Evolutionary conservation across 2,888 invertebrate genomes (phyloP).

Genomic region (Mantis religiosa): DNA sequence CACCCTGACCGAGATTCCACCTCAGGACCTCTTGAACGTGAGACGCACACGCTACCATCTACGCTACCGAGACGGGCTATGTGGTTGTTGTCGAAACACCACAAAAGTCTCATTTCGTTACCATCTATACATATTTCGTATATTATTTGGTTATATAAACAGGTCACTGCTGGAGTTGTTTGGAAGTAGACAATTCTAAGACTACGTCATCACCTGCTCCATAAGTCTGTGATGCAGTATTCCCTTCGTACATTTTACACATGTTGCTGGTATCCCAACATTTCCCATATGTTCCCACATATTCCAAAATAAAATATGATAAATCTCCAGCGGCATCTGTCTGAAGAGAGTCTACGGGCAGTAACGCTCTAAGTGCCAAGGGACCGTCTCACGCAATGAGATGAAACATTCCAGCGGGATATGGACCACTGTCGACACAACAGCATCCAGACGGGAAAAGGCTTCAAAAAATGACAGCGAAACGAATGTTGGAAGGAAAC

Average conservation of each 20-base stretch:
- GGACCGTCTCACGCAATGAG: too few relatives aligned
- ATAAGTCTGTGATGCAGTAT: background rate
- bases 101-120: too few relatives aligned
- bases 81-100: too few relatives aligned
- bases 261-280: slow-evolving; percentile 11
- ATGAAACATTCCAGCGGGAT: background rate
- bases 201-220: background rate
- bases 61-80: too few relatives aligned
- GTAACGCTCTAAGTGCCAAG: background rate
- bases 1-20: too few relatives aligned
- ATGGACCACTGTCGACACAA: background rate
- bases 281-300: slow-evolving; percentile 17
- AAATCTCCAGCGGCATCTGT: slow-evolving; percentile 1
- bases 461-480: background rate
- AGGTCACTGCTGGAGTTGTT: too few relatives aligned
- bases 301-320: slow-evolving; percentile 24
- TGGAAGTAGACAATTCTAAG: too few relatives aligned
- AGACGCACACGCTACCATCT: too few relatives aligned
- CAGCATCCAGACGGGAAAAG: too few relatives aligned
- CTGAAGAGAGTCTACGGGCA: background rate
- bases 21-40: too few relatives aligned
- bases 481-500: background rate
- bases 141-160: too few relatives aligned
- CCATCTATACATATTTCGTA: too few relatives aligned
- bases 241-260: background rate